Percentiles rank a stretch among this genome's conserved stretches.
phyloP scores from a whole-genome alignment of 2,113 vertebrate species.

The Panthera leo region DNA sequence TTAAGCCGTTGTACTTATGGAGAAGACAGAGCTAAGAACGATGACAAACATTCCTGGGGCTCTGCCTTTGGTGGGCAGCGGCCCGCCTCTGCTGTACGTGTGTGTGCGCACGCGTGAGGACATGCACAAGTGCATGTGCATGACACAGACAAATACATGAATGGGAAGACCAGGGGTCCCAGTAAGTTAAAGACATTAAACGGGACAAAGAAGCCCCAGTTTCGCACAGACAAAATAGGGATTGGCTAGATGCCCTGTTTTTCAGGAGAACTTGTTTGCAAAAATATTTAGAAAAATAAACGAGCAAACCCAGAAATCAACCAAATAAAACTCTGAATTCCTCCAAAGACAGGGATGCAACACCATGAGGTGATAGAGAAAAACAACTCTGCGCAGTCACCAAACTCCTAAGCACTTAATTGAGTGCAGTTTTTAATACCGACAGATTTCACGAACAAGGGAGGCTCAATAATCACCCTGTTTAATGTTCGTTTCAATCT shows the following conservation, averaged over 20 bases:
- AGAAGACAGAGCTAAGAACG: conserved; percentile 29
- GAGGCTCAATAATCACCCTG: background rate
- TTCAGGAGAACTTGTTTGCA: conserved; percentile 3
- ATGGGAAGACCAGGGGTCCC: background rate
- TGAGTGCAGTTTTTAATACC: background rate
- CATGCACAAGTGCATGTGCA: accelerated
- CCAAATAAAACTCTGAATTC: background rate
- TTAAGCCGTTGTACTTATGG: background rate
- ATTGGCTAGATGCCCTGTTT: background rate
- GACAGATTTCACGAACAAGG: background rate
- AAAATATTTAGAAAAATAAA: background rate
- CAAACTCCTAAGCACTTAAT: background rate
- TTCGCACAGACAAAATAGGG: background rate
- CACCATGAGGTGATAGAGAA: background rate
- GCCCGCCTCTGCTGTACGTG: background rate
- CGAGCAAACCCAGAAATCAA: conserved; percentile 15
- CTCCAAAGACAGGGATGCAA: background rate
- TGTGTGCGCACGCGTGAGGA: background rate
- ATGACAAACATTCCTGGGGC: background rate
- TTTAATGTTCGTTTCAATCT: background rate
- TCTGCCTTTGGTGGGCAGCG: background rate
- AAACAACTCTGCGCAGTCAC: background rate
- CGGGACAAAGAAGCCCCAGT: background rate
- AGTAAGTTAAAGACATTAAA: background rate
- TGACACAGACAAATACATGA: background rate